Evolutionary conservation across 2,797 vertebrate genomes (phyloP).

Genomic region (Rhinophrynus dorsalis): DNA sequence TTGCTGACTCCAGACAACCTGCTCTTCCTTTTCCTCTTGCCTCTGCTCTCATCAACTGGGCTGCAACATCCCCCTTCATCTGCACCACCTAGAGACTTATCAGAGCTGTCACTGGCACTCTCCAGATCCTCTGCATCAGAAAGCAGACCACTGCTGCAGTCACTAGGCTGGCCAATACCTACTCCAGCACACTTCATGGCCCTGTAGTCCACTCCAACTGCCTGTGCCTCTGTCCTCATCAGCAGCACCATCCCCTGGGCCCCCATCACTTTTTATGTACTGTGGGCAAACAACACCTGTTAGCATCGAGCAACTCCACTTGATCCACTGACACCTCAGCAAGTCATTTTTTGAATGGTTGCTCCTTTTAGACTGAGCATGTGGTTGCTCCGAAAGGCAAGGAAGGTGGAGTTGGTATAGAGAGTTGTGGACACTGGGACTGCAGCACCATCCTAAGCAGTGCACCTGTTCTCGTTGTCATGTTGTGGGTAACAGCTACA

Average conservation of each 20-base stretch:
- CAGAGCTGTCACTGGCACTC: slow-evolving; percentile 73
- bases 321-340: slow-evolving; percentile 64
- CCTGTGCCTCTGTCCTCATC: slow-evolving; percentile 68
- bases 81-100: slow-evolving; percentile 57
- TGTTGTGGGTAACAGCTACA: slow-evolving; percentile 33
- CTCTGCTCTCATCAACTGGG: slow-evolving; percentile 53
- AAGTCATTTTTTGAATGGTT: slow-evolving; percentile 77
- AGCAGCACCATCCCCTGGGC: slow-evolving; percentile 55
- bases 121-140: slow-evolving; percentile 72
- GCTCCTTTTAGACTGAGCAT: slow-evolving; percentile 74
- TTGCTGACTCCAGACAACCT: slow-evolving; percentile 66
- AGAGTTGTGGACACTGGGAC: slow-evolving; percentile 38
- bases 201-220: slow-evolving; percentile 49
- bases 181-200: slow-evolving; percentile 72
- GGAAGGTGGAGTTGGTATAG: slow-evolving; percentile 72
- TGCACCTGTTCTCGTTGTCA: slow-evolving; percentile 53
- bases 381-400: slow-evolving; percentile 62
- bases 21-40: slow-evolving; percentile 52
- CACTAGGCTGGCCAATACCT: slow-evolving; percentile 47
- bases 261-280: slow-evolving; percentile 48
- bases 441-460: slow-evolving; percentile 37
- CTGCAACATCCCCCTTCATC: slow-evolving; percentile 54
- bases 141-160: slow-evolving; percentile 52
- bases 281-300: slow-evolving; percentile 54
- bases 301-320: slow-evolving; percentile 52